phyloP scores from a whole-genome alignment of 2,797 vertebrate genomes.

The Urophycis tenuis region DNA sequence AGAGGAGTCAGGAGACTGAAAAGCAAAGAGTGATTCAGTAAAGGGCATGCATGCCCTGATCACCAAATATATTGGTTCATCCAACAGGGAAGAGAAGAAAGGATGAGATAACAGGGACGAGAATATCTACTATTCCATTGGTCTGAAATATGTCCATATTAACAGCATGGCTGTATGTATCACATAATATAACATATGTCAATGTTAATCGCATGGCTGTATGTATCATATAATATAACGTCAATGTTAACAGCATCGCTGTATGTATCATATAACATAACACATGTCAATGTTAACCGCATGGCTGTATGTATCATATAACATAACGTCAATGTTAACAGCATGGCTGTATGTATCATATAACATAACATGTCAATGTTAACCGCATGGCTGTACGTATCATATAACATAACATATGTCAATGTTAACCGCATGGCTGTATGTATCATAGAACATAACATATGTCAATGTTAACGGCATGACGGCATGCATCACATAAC shows the following conservation, averaged over 20 bases:
- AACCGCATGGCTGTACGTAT: no score
- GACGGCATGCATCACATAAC: no score
- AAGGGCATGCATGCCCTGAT: background rate
- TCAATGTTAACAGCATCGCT: no score
- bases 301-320: no score
- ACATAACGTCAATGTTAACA: background rate
- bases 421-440: background rate
- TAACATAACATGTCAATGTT: no score
- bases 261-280: background rate
- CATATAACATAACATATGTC: background rate
- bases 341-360: no score
- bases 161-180: no score
- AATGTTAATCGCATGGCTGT: background rate
- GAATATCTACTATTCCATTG: background rate
- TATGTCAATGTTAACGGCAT: background rate
- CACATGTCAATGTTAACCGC: background rate
- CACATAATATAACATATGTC: background rate
- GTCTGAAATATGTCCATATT: no score
- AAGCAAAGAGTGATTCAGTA: background rate
- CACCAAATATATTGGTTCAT: background rate
- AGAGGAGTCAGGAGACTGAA: background rate
- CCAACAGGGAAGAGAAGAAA: background rate
- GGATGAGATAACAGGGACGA: background rate
- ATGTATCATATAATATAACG: no score
- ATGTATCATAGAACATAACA: background rate